Percentiles rank a stretch among this genome's conserved stretches.
phyloP scores from a whole-genome alignment of 2,888 invertebrate genomes.

The Leptopilina syphax region DNA sequence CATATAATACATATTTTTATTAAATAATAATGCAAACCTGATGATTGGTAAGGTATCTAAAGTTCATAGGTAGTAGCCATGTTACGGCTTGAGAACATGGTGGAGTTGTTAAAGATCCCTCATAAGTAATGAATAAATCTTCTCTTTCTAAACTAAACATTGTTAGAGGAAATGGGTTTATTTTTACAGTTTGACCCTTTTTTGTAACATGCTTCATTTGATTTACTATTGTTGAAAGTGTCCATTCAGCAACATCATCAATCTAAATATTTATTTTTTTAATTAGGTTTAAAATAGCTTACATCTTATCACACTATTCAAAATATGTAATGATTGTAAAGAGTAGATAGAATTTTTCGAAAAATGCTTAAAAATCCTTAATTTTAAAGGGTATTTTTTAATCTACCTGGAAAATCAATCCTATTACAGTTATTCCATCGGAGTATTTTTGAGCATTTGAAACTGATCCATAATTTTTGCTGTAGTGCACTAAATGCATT shows the following conservation, averaged over 20 bases:
- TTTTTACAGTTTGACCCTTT: not conserved
- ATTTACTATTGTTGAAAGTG: not conserved
- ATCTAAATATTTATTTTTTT: not conserved
- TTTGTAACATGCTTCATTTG: not conserved
- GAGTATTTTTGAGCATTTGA: not conserved
- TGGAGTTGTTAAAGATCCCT: slow-evolving; percentile 12
- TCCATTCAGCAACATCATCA: not conserved
- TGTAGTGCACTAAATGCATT: slow-evolving; percentile 16
- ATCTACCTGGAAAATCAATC: not conserved
- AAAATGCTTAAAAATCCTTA: too few relatives aligned
- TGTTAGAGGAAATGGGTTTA: slow-evolving; percentile 4
- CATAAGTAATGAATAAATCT: not conserved
- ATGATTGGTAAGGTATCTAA: not conserved
- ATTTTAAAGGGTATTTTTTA: not conserved
- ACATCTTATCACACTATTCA: not conserved
- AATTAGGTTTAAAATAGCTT: not conserved
- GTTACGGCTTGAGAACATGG: slow-evolving; percentile 11
- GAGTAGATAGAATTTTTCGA: too few relatives aligned
- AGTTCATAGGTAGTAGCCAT: not conserved
- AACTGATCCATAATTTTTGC: not conserved
- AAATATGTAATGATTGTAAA: not conserved
- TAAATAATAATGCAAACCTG: slow-evolving; percentile 7
- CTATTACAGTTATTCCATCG: not conserved
- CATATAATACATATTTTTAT: not conserved
- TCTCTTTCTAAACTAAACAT: not conserved